These are phyloP conservation scores for Pocillopora meandrina DNA, from an alignment of 92 coral and sea anemone genomes.

Conservation along the genomic window DNA sequence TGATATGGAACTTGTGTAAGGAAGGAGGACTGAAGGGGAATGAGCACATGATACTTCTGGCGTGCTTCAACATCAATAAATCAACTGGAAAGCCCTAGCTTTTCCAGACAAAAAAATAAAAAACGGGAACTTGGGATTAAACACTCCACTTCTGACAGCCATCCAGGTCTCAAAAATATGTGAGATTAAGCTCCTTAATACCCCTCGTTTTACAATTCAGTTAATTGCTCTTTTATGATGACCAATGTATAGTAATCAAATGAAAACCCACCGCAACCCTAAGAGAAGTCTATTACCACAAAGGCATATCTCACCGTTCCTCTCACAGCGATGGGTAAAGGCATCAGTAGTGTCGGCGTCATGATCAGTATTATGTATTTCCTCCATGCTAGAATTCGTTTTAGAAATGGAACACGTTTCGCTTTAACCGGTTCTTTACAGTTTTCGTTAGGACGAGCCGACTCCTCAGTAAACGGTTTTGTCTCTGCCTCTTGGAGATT, in stretches of 20 bases:
- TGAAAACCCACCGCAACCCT: background rate
- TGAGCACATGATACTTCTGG: too few species aligned
- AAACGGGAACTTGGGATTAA: too few species aligned
- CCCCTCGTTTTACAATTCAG: too few species aligned
- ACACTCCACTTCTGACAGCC: too few species aligned
- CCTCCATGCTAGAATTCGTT: slow-evolving; percentile 55
- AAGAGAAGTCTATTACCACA: too few species aligned
- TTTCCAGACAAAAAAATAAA: too few species aligned
- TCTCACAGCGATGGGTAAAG: slow-evolving; percentile 57
- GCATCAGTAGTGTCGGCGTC: slow-evolving; percentile 60
- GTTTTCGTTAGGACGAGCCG: background rate
- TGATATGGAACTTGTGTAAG: too few species aligned
- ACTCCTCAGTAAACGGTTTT: background rate
- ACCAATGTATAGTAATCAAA: background rate
- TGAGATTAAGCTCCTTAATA: too few species aligned
- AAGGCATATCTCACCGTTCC: slow-evolving; percentile 53
- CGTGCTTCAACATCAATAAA: too few species aligned
- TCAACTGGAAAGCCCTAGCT: too few species aligned
- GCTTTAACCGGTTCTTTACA: background rate
- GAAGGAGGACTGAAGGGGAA: too few species aligned
- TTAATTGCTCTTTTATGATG: background rate
- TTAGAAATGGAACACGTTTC: background rate
- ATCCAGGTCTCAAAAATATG: too few species aligned
- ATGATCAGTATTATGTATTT: slow-evolving; percentile 51
- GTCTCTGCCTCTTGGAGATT: background rate